These are phyloP conservation scores for Limosa lapponica DNA, from an alignment of 2,797 vertebrate genomes.

Conservation along the genomic window DNA sequence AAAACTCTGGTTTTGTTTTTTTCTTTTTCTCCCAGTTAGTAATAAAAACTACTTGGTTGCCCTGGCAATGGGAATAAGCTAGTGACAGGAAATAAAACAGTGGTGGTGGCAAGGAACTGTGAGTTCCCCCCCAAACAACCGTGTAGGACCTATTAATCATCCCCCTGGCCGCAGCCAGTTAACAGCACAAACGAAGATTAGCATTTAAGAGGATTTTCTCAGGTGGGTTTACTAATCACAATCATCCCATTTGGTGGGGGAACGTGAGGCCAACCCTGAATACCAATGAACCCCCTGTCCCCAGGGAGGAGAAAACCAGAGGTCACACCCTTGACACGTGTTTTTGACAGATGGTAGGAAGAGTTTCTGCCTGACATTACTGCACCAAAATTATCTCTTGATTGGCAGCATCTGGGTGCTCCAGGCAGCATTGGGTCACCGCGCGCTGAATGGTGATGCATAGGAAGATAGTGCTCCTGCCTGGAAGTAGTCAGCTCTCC, in stretches of 20 bases:
- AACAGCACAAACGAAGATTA: not conserved
- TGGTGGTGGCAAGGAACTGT: not conserved
- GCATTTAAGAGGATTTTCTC: conserved; percentile 31
- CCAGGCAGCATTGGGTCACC: fast-evolving
- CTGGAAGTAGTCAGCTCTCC: not conserved
- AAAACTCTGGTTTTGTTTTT: not conserved
- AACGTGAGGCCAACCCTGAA: not conserved
- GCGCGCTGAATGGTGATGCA: fast-evolving
- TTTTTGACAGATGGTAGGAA: not conserved
- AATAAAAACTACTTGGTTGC: not conserved
- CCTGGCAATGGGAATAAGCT: not conserved
- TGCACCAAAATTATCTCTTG: not conserved
- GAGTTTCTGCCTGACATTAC: not conserved
- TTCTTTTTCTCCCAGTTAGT: not conserved
- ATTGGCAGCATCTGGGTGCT: not conserved
- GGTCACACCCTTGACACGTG: not conserved
- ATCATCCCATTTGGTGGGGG: not conserved
- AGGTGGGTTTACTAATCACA: conserved; percentile 4
- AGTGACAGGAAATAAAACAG: not conserved
- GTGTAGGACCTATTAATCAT: not conserved
- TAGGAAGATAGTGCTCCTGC: not conserved
- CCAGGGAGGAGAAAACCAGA: not conserved
- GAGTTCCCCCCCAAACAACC: not conserved
- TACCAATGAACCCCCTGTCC: not conserved
- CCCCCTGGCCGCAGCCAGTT: not conserved